Percentiles rank a stretch among this genome's conserved stretches.
These are phyloP conservation scores for Orchestes rusci DNA, from an alignment of 2,888 invertebrate genomes.

Conservation along the genomic window DNA sequence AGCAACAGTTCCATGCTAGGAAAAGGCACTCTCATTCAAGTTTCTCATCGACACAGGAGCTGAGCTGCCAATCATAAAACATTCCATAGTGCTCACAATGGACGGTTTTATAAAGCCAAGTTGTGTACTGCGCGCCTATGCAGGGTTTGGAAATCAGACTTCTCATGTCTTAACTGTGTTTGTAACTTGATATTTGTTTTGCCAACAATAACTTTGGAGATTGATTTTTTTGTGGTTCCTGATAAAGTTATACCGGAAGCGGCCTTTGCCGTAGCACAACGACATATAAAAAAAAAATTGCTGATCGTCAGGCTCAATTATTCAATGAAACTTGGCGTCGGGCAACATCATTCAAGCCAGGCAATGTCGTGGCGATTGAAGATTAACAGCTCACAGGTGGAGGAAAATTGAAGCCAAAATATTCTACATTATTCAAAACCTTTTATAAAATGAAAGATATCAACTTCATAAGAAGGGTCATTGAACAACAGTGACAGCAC, in stretches of 20 bases:
- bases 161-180: conserved; percentile 15
- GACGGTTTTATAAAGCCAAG: conserved; percentile 5
- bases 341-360: too few relatives aligned
- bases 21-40: conserved; percentile 12
- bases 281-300: too few relatives aligned
- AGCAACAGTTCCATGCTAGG: conserved; percentile 20
- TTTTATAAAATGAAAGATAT: too few relatives aligned
- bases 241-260: conserved; percentile 22
- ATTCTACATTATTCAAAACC: too few relatives aligned
- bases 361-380: too few relatives aligned
- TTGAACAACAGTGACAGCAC: too few relatives aligned
- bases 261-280: too few relatives aligned
- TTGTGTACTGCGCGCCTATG: conserved; percentile 7
- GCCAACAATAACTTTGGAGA: conserved; percentile 18
- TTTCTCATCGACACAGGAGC: conserved; percentile 27
- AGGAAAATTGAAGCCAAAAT: too few relatives aligned
- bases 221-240: conserved; percentile 16
- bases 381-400: too few relatives aligned
- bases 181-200: conserved; percentile 21
- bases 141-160: conserved; percentile 19
- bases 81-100: conserved; percentile 12
- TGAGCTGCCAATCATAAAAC: conserved; percentile 23
- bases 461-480: too few relatives aligned
- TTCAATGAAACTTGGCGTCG: too few relatives aligned
- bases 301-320: too few relatives aligned